Evolutionary conservation across 1,140 invertebrate species (phyloP).

Genomic region (Metaphire vulgaris): DNA sequence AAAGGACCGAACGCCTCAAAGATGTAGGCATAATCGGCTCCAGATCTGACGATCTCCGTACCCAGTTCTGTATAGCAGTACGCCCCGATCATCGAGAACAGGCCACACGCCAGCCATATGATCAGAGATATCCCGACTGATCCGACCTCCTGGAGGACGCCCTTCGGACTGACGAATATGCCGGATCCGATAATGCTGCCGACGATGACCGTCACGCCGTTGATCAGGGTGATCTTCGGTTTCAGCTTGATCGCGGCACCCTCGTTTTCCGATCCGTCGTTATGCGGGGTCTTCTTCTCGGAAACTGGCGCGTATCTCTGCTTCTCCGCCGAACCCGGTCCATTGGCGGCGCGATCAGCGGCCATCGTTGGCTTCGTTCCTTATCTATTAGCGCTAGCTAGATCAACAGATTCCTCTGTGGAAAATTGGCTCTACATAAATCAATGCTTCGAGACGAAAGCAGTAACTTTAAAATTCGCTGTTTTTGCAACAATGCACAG

Average conservation of each 20-base stretch:
- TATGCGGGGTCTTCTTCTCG: background rate
- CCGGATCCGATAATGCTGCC: constrained; percentile 58
- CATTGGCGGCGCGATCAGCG: background rate
- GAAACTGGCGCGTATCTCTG: no score
- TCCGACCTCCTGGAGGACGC: constrained; percentile 68
- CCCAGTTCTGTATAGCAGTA: constrained; percentile 36
- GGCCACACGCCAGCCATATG: constrained; percentile 69
- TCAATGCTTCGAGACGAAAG: no score
- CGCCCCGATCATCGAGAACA: constrained; percentile 63
- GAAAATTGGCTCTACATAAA: no score
- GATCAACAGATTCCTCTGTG: no score
- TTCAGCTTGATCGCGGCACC: constrained; percentile 20
- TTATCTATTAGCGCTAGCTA: no score
- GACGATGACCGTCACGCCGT: constrained; percentile 32
- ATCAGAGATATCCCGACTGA: constrained; percentile 71
- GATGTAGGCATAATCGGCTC: constrained; percentile 40
- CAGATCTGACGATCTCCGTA: constrained; percentile 30
- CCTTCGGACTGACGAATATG: constrained; percentile 88
- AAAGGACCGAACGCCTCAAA: constrained; percentile 51
- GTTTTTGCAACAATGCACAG: no score
- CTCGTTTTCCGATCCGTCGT: background rate
- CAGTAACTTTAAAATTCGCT: no score
- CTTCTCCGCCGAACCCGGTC: background rate
- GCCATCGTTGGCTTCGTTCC: no score
- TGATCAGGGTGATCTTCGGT: constrained; percentile 31